Evolutionary conservation across 2,888 invertebrate species (phyloP).

Genomic region (Erebia ligea): DNA sequence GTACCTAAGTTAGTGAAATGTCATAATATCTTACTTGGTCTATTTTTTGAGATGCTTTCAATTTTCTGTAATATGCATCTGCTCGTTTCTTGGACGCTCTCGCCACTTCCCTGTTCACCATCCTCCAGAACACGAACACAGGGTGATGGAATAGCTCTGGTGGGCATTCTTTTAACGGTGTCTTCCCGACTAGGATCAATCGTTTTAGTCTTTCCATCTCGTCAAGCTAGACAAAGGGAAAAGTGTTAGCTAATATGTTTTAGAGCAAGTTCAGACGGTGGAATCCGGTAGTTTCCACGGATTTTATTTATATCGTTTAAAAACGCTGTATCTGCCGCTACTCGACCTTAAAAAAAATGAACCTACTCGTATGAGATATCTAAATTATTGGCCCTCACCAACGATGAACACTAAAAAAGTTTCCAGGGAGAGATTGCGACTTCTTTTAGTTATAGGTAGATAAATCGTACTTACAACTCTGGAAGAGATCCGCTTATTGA

Average conservation of each 20-base stretch:
- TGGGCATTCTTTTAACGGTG: slow-evolving; percentile 86
- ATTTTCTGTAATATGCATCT: slow-evolving; percentile 72
- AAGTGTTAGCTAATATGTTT: neutral
- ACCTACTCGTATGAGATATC: no score
- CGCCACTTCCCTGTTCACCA: slow-evolving; percentile 79
- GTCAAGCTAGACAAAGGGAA: slow-evolving; percentile 67
- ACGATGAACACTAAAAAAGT: no score
- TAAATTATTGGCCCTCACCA: no score
- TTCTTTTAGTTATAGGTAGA: no score
- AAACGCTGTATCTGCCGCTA: no score
- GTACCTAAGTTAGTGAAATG: neutral
- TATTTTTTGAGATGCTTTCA: slow-evolving; percentile 65
- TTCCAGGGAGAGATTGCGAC: no score
- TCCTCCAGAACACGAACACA: slow-evolving; percentile 86
- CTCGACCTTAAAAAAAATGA: no score
- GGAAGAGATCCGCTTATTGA: slow-evolving; percentile 84
- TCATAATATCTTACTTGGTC: slow-evolving; percentile 56
- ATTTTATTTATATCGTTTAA: no score
- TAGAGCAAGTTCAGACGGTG: neutral
- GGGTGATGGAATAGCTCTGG: slow-evolving; percentile 86
- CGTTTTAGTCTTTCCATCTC: slow-evolving; percentile 88
- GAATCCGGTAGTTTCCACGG: no score
- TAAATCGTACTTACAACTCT: slow-evolving; percentile 80
- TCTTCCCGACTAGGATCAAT: slow-evolving; percentile 86
- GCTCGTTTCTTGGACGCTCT: slow-evolving; percentile 75